Evolutionary conservation across 1,140 invertebrate genomes (phyloP).

Genomic region (Drosophila teissieri): DNA sequence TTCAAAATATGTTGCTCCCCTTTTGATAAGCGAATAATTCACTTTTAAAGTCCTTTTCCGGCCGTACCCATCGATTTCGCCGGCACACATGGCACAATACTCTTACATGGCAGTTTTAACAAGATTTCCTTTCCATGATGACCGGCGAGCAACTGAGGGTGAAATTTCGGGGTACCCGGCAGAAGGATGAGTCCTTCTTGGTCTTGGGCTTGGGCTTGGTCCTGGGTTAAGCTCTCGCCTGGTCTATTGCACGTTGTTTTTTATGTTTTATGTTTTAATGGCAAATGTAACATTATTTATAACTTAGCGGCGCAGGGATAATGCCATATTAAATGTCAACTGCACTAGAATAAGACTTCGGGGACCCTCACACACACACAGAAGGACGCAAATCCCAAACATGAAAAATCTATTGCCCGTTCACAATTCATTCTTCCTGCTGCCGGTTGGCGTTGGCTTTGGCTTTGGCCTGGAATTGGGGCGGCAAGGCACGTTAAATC

Average conservation of each 20-base stretch:
- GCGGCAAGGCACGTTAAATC: constrained; percentile 65
- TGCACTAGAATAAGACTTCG: constrained; percentile 76
- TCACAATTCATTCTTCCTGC: constrained; percentile 46
- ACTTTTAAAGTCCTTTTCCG: constrained; percentile 52
- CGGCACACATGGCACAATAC: constrained; percentile 49
- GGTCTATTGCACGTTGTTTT: constrained; percentile 47
- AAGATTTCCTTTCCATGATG: constrained; percentile 48
- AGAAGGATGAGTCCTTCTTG: constrained; percentile 17
- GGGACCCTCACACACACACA: constrained; percentile 43
- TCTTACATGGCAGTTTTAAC: constrained; percentile 17
- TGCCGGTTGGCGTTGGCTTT: constrained; percentile 5
- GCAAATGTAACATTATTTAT: constrained; percentile 78
- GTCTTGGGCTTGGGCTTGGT: neutral
- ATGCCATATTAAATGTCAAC: constrained; percentile 82
- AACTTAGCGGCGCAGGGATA: constrained; percentile 79
- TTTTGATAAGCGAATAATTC: constrained; percentile 41
- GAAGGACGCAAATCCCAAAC: constrained; percentile 74
- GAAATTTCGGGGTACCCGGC: constrained; percentile 3
- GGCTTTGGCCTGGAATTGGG: neutral
- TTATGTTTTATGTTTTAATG: constrained; percentile 82
- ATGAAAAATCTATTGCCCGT: constrained; percentile 78
- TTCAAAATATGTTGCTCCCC: constrained; percentile 62
- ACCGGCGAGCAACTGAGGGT: constrained; percentile 24
- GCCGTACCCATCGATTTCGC: constrained; percentile 40
- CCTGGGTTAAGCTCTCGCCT: constrained; percentile 37